Evolutionary conservation across 2,888 invertebrate genomes (phyloP).

Genomic region (Macrophya annulata): DNA sequence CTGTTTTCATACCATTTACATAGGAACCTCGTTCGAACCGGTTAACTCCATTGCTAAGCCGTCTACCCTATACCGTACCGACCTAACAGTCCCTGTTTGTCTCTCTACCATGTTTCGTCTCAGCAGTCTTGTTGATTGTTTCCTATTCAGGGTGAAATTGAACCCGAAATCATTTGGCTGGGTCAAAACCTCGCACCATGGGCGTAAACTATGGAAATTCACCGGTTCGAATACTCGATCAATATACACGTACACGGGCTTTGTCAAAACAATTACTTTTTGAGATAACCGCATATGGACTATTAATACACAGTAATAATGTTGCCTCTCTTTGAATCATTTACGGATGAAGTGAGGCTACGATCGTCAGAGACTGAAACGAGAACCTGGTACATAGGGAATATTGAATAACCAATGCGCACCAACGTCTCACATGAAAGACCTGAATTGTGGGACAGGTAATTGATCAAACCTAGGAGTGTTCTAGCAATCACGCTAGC

Average conservation of each 20-base stretch:
- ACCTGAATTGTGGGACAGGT: not conserved
- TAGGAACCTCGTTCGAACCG: conserved; percentile 42
- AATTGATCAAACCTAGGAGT: conserved; percentile 48
- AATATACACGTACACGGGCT: not conserved
- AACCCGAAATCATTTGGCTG: conserved; percentile 8
- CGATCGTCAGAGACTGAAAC: not conserved
- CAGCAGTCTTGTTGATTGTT: conserved; percentile 43
- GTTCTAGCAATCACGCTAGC: conserved; percentile 24
- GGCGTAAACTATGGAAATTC: not conserved
- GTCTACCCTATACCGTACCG: not conserved
- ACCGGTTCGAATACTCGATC: not conserved
- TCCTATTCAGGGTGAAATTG: conserved; percentile 24
- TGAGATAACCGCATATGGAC: not conserved
- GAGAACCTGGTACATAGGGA: not conserved
- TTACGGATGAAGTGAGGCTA: not conserved
- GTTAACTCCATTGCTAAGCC: conserved; percentile 39
- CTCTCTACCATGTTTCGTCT: conserved; percentile 26
- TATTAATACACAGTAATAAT: not conserved
- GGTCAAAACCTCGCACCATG: not conserved
- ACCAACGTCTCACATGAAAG: not conserved
- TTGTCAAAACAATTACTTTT: not conserved
- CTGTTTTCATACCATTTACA: conserved; percentile 51
- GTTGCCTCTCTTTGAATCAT: not conserved
- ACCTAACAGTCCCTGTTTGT: conserved; percentile 23
- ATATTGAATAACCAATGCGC: conserved; percentile 20